Percentiles rank a stretch among this genome's conserved stretches.
Conservation (phyloP, 2,797 vertebrate genomes). For the Eleutherodactylus coqui region DNA sequence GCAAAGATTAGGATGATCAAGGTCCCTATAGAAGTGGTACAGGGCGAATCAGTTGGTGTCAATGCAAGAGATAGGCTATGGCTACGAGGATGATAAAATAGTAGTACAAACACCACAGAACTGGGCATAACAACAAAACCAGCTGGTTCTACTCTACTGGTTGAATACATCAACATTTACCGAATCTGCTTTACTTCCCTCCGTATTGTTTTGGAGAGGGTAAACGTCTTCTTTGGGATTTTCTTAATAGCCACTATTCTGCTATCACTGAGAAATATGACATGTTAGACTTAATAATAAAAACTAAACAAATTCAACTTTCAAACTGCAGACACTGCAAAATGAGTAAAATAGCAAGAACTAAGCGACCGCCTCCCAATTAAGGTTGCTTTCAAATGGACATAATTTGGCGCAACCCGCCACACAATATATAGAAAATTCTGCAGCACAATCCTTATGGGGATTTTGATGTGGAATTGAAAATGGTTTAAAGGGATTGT, state of each 20-base stretch:
- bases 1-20: slow-evolving; percentile 87
- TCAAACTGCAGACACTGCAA: background rate
- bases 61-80: background rate
- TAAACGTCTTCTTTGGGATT: slow-evolving; percentile 81
- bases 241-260: slow-evolving; percentile 84
- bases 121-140: background rate
- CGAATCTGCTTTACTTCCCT: slow-evolving; percentile 87
- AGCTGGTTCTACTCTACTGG: slow-evolving; percentile 13
- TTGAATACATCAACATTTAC: slow-evolving; percentile 65
- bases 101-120: background rate
- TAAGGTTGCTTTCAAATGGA: too few relatives aligned
- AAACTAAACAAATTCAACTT: background rate
- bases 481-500: too few relatives aligned
- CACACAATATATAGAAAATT: too few relatives aligned
- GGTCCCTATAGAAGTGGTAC: slow-evolving; percentile 75
- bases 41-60: background rate
- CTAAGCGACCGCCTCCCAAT: too few relatives aligned
- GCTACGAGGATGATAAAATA: background rate
- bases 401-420: too few relatives aligned
- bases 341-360: background rate
- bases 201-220: slow-evolving; percentile 80
- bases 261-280: slow-evolving; percentile 76
- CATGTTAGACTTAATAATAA: background rate
- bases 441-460: too few relatives aligned
- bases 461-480: too few relatives aligned